These are phyloP conservation scores for Silurus glanis DNA, from an alignment of 2,113 vertebrate species.

Conservation along the genomic window DNA sequence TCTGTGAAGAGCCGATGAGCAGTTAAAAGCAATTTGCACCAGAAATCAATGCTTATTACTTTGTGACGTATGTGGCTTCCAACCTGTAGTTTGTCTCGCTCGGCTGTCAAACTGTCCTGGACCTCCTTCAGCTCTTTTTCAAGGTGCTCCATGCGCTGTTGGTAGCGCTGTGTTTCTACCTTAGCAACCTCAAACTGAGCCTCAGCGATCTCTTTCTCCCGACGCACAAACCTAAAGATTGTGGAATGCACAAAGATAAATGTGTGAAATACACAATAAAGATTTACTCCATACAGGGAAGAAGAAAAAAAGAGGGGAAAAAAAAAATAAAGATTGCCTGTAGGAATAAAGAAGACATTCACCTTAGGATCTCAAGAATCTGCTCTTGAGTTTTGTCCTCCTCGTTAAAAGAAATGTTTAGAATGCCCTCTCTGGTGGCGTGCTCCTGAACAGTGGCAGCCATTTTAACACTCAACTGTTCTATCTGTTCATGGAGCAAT, in stretches of 20 bases:
- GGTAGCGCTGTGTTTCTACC: constrained; percentile 87
- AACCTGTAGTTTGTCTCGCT: constrained; percentile 93
- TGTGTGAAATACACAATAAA: neutral
- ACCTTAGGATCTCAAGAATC: constrained; percentile 95
- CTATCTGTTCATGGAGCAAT: constrained; percentile 90
- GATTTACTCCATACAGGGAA: neutral
- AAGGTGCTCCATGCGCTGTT: constrained; percentile 86
- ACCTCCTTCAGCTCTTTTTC: constrained; percentile 88
- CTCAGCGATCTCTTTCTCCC: constrained; percentile 95
- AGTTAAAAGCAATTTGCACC: too few relatives aligned
- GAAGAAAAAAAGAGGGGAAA: too few relatives aligned
- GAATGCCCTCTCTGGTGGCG: constrained; percentile 64
- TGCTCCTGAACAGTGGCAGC: constrained; percentile 79
- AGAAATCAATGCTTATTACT: neutral
- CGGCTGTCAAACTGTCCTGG: constrained; percentile 85
- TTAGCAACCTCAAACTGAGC: constrained; percentile 92
- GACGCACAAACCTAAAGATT: constrained; percentile 85
- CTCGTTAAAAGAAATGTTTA: constrained; percentile 84
- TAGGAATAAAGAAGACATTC: neutral
- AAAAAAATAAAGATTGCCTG: neutral
- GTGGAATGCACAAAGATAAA: too few relatives aligned
- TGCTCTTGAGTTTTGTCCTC: constrained; percentile 97
- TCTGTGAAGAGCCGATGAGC: constrained; percentile 64
- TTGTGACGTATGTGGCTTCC: neutral
- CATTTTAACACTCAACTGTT: constrained; percentile 87